Percentiles rank a stretch among this genome's conserved stretches.
These are phyloP conservation scores for Megamerina dolium DNA, from an alignment of 2,888 invertebrate genomes.

Conservation along the genomic window DNA sequence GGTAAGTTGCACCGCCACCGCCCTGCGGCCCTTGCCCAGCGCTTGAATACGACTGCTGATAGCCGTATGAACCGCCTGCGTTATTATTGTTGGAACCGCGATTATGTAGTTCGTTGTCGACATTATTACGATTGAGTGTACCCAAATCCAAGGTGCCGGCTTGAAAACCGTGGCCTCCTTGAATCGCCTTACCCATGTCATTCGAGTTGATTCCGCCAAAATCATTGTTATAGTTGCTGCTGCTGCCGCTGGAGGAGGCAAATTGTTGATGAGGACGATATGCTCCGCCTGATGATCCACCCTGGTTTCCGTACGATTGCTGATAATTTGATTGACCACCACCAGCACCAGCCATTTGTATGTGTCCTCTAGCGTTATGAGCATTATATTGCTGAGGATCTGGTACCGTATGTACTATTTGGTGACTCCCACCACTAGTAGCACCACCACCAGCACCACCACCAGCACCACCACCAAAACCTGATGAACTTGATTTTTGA, in stretches of 20 bases:
- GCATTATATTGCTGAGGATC: constrained; percentile 11
- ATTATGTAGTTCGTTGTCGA: constrained; percentile 43
- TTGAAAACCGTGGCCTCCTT: constrained; percentile 38
- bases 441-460: constrained; percentile 8
- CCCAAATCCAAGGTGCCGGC: constrained; percentile 41
- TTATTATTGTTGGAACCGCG: constrained; percentile 15
- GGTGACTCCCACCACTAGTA: constrained; percentile 11
- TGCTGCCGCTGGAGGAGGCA: constrained; percentile 26
- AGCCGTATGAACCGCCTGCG: constrained; percentile 14
- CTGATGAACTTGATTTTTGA: constrained; percentile 14
- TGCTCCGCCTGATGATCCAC: constrained; percentile 13
- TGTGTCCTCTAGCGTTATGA: constrained; percentile 34
- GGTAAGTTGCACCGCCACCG: constrained; percentile 14
- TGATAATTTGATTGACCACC: constrained; percentile 16
- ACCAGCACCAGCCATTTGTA: constrained; percentile 35
- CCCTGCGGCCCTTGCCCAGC: constrained; percentile 15
- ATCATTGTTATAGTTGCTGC: constrained; percentile 20
- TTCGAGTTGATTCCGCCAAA: constrained; percentile 17
- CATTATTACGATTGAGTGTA: constrained; percentile 34
- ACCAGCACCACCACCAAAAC: constrained; percentile 5
- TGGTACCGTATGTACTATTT: not conserved
- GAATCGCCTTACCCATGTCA: constrained; percentile 28
- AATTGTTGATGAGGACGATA: constrained; percentile 21
- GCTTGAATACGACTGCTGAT: constrained; percentile 18
- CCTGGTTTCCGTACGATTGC: constrained; percentile 16